A percentile compares a stretch with the other conserved stretches of the same genome.
Evolutionary conservation across 2,797 vertebrate genomes (phyloP).

Genomic region (Lemur catta): DNA sequence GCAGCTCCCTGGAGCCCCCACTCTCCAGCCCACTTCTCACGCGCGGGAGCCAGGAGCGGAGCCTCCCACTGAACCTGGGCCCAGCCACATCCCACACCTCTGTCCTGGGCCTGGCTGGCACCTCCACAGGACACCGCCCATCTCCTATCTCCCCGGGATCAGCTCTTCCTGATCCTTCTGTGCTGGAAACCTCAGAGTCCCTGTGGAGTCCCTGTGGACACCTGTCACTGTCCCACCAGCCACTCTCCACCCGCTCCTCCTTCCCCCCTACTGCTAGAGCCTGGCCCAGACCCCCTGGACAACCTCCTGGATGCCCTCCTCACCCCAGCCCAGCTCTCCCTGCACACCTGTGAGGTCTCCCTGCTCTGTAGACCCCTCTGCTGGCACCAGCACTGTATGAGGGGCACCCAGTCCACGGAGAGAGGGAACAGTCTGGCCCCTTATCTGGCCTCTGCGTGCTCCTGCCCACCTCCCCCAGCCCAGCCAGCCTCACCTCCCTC

Average conservation of each 20-base stretch:
- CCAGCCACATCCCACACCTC: not conserved
- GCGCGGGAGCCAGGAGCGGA: too few species aligned
- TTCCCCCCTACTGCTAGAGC: not conserved
- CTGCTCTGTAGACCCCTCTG: not conserved
- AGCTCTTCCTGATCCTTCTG: not conserved
- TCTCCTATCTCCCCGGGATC: not conserved
- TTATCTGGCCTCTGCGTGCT: not conserved
- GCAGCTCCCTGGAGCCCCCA: not conserved
- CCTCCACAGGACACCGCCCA: not conserved
- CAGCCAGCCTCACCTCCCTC: not conserved
- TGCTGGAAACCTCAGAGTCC: not conserved
- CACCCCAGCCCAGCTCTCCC: too few species aligned
- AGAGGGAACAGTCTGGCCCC: not conserved
- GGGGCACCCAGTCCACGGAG: accelerated
- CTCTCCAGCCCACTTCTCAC: not conserved
- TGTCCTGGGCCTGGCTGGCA: not conserved
- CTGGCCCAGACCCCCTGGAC: not conserved
- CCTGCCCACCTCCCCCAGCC: not conserved
- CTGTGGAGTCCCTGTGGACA: not conserved
- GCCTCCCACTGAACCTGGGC: not conserved
- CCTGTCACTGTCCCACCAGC: too few species aligned
- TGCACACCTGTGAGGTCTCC: too few species aligned
- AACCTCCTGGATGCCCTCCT: not conserved
- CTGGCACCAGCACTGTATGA: not conserved
- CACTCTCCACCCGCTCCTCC: not conserved